Evolutionary conservation across 2,113 vertebrate genomes (phyloP), one percentile per base, ranked within the genome.

Genomic region (Psittacus erithacus): DNA sequence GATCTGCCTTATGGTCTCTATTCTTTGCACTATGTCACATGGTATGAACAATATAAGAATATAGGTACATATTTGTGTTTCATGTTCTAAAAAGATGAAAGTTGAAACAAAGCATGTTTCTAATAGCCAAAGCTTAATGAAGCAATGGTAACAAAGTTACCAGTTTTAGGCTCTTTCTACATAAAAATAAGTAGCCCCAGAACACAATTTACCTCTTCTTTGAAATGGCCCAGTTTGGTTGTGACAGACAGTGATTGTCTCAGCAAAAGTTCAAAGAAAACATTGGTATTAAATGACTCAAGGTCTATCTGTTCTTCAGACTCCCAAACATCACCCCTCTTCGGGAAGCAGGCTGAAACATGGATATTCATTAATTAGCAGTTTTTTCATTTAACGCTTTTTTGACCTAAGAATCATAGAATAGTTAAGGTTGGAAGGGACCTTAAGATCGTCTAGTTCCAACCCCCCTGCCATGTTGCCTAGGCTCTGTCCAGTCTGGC

Each of bases 201-300:
- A 78, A 1, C 2, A 10, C 6, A 4, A 9, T 49, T 92, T 90
- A 99, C 99, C 98, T 99, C 99, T 46, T 98, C 97, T 79, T 98
- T 98, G 89, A 98, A 98, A 47, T 98, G 98, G n/a, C 98, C 98
- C 92, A 99, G 97, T 4, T 93, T 97, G 29, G 90, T 63, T 4
- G 98, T 99, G 82, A 99, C 98, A 6, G 98, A 97, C 13, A 98
- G 96, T 17, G 98, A 99, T 82, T 99, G 99, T 24, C 95, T 98
- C 53, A 98, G 97, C 78, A 99, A 96, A 7, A 99, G 97, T 46
- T 97, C 97, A 69, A 98, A 99, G 97, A 99, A 99, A 47, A 97
- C 94, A 52, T 96, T 97, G 82, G 98, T 98, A 82, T 98, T 98
- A 74, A 99, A 99, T 5, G 97, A 97, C 49, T 99, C 99, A 8